These are phyloP conservation scores for Megaceryle maxima DNA, from an alignment of 2,113 vertebrate species.

Conservation along the genomic window DNA sequence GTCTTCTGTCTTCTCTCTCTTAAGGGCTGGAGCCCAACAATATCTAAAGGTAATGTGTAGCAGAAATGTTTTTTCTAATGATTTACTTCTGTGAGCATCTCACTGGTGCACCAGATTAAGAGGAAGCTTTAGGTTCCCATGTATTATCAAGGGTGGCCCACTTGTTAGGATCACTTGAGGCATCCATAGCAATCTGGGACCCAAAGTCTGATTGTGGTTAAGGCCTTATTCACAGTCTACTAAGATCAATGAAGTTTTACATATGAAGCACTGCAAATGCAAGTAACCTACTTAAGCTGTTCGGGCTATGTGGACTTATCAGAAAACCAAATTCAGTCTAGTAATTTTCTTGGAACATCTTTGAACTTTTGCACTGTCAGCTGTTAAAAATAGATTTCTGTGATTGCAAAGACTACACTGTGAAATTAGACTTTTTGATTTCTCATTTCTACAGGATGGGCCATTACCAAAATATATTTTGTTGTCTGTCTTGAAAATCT, in stretches of 20 bases:
- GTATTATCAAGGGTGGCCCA: background rate
- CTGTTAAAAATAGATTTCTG: background rate
- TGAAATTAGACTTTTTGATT: background rate
- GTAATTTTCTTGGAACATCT: background rate
- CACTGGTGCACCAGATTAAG: background rate
- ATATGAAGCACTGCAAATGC: background rate
- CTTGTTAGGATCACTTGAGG: background rate
- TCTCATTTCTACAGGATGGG: background rate
- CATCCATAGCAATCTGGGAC: background rate
- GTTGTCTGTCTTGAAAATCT: background rate
- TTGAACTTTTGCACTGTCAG: background rate
- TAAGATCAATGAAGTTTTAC: background rate
- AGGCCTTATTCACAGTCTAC: background rate
- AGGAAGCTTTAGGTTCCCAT: background rate
- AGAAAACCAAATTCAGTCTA: background rate
- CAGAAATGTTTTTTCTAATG: background rate
- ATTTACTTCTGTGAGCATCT: background rate
- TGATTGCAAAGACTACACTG: background rate
- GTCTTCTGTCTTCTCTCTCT: background rate
- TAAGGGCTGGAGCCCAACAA: background rate
- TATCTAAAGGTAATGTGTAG: background rate
- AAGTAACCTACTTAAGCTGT: background rate
- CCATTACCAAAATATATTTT: background rate
- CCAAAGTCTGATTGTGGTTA: background rate
- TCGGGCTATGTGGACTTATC: background rate